phyloP scores from a whole-genome alignment of 2,797 vertebrate genomes.

The Myoxocephalus aenaeus region DNA sequence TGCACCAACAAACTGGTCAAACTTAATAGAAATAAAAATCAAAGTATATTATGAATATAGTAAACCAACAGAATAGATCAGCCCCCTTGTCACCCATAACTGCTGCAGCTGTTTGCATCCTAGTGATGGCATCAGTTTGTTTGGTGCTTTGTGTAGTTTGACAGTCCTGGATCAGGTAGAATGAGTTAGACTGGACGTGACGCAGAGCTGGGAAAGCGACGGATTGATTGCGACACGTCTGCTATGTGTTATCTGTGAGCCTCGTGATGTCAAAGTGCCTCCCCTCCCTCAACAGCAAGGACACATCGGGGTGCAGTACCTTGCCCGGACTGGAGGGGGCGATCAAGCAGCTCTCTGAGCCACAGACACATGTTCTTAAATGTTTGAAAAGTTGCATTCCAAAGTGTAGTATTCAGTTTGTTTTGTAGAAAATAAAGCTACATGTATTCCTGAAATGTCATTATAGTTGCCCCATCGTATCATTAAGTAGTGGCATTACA shows the following conservation, averaged over 20 bases:
- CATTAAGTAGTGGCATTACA: too few relatives aligned
- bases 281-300: too few relatives aligned
- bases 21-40: neutral
- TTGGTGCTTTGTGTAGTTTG: neutral
- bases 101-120: neutral
- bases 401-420: slow-evolving; percentile 6
- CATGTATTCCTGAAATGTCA: neutral
- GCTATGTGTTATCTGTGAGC: too few relatives aligned
- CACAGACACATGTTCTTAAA: neutral
- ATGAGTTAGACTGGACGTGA: neutral
- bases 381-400: neutral
- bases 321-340: too few relatives aligned
- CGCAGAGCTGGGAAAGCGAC: too few relatives aligned
- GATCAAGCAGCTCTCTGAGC: too few relatives aligned
- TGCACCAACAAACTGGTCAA: too few relatives aligned
- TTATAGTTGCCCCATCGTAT: too few relatives aligned
- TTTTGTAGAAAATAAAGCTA: neutral
- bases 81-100: too few relatives aligned
- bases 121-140: neutral
- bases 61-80: neutral
- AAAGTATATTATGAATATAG: neutral
- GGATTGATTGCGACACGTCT: too few relatives aligned
- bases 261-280: too few relatives aligned
- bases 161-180: neutral
- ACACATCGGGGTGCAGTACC: too few relatives aligned